A percentile compares a stretch with the other conserved stretches of the same genome.
Conservation (phyloP, 1,140 invertebrate genomes). For the Papilio dardanus region DNA sequence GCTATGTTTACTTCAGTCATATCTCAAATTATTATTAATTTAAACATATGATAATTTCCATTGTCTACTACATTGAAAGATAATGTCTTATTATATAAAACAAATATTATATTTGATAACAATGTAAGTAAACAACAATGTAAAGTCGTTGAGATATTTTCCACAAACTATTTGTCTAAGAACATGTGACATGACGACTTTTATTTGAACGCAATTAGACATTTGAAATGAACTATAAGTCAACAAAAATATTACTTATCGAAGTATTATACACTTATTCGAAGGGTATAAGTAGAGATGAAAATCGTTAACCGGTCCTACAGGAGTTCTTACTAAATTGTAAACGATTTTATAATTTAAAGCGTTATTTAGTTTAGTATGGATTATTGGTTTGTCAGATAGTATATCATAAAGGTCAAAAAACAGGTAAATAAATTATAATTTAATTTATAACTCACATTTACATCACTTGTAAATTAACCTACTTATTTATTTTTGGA, state of each 20-base stretch:
- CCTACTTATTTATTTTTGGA: too few relatives aligned
- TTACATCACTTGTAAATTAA: background rate
- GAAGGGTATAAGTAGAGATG: background rate
- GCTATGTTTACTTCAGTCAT: background rate
- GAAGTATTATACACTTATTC: background rate
- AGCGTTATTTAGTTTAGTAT: too few relatives aligned
- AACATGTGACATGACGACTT: constrained; percentile 26
- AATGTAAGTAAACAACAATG: background rate
- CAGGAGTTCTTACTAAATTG: too few relatives aligned
- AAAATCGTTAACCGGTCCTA: background rate
- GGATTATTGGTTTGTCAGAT: background rate
- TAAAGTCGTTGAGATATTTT: constrained; percentile 7
- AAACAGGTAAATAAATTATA: background rate
- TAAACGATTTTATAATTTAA: too few relatives aligned
- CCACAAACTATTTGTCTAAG: constrained; percentile 18
- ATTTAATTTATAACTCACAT: background rate
- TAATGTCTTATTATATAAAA: constrained; percentile 19
- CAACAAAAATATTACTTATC: background rate
- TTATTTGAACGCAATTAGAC: background rate
- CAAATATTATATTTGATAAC: constrained; percentile 31
- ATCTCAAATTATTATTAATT: background rate
- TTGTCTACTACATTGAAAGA: constrained; percentile 6
- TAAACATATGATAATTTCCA: constrained; percentile 5
- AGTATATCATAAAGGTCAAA: background rate
- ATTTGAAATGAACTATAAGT: background rate